These are phyloP conservation scores for Oryctolagus cuniculus DNA, from an alignment of 2,113 vertebrate genomes.

Conservation along the genomic window mOryCun1.1 NC_091449.1:33982001-33982500, in stretches of 20 bases:
- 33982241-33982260: slow-evolving; percentile 17
- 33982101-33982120: background rate
- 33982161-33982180: background rate
- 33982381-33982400: slow-evolving; percentile 22
- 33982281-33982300: slow-evolving; percentile 43
- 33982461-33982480: slow-evolving; percentile 10
- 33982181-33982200: slow-evolving; percentile 24
- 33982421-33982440: slow-evolving; percentile 12
- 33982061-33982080: background rate
- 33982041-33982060: background rate
- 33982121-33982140: background rate
- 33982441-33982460: background rate
- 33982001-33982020: background rate
- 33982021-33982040: background rate
- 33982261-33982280: slow-evolving; percentile 27
- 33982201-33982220: background rate
- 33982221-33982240: background rate
- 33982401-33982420: background rate
- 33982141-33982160: background rate
- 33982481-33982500: slow-evolving; percentile 53
- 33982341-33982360: slow-evolving; percentile 39
- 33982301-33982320: background rate
- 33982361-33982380: background rate
- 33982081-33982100: background rate
- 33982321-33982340: background rate